phyloP scores from a whole-genome alignment of 1,140 invertebrate species.

The Philotrypesis tridentata region DNA sequence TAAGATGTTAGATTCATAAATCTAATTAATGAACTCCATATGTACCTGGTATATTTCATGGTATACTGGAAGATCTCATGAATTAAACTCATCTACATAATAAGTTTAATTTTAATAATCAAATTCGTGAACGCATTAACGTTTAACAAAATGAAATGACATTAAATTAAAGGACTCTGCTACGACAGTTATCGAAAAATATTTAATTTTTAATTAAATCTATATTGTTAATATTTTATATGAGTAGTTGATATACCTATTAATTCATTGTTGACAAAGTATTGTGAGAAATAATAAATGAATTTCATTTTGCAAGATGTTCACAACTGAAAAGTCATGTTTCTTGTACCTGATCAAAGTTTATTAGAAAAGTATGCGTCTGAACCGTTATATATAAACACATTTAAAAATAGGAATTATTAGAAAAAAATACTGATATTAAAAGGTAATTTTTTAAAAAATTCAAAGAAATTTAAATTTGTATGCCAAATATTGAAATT shows the following conservation, averaged over 20 bases:
- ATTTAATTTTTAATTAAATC: background rate
- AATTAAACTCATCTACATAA: background rate
- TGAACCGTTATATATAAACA: background rate
- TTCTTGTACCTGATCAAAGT: conserved; percentile 27
- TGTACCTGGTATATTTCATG: conserved; percentile 8
- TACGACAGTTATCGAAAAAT: too few species aligned
- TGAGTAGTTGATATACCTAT: background rate
- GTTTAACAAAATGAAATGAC: too few species aligned
- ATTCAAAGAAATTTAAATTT: background rate
- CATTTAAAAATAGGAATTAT: background rate
- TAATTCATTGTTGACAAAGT: background rate
- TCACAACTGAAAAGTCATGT: conserved; percentile 10
- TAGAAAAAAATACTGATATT: conserved; percentile 25
- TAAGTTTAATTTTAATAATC: background rate
- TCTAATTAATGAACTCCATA: too few species aligned
- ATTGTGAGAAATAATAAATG: background rate
- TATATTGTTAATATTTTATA: background rate
- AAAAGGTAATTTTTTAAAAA: conserved; percentile 18
- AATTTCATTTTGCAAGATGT: conserved; percentile 8
- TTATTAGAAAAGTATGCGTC: conserved; percentile 20
- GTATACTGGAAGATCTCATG: background rate
- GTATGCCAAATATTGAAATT: background rate
- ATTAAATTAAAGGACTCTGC: too few species aligned
- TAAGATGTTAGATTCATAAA: too few species aligned
- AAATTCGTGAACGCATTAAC: background rate